Evolutionary conservation across 2,888 invertebrate genomes (phyloP).

Genomic region (Toxonevra muliebris): DNA sequence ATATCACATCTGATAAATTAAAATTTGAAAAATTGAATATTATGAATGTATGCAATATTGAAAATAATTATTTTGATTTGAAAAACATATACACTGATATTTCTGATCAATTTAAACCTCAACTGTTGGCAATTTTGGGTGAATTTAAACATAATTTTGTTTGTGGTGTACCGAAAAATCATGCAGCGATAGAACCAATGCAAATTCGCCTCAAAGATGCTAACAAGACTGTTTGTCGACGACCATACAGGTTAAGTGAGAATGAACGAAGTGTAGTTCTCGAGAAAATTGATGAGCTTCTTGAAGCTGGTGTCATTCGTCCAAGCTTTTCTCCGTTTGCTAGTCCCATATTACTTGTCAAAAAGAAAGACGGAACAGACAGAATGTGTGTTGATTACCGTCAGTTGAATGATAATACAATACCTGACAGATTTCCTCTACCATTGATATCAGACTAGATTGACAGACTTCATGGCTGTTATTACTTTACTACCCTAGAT

Average conservation of each 20-base stretch:
- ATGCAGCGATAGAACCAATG: no score
- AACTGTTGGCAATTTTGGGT: slow-evolving; percentile 13
- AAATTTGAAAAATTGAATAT: slow-evolving; percentile 1
- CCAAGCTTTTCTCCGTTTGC: slow-evolving; percentile 26
- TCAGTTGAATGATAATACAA: no score
- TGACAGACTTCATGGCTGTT: slow-evolving; percentile 6
- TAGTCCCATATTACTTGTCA: slow-evolving; percentile 17
- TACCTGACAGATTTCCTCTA: slow-evolving; percentile 5
- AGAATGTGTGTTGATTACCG: no score
- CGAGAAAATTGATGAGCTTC: background rate
- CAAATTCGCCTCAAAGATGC: no score
- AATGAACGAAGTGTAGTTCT: background rate
- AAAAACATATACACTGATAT: slow-evolving; percentile 10
- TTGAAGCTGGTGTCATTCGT: slow-evolving; percentile 1
- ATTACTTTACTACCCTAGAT: slow-evolving; percentile 9
- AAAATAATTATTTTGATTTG: no score
- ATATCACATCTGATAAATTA: slow-evolving; percentile 9
- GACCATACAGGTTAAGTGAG: slow-evolving; percentile 1
- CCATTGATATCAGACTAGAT: slow-evolving; percentile 22
- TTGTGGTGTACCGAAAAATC: no score
- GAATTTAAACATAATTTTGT: background rate
- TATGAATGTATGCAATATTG: background rate
- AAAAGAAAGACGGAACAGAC: slow-evolving; percentile 20
- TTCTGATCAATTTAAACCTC: slow-evolving; percentile 5
- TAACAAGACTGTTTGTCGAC: slow-evolving; percentile 3